Evolutionary conservation across 1,140 invertebrate species (phyloP), one percentile per base, ranked within the genome.

Genomic region (Zeugodacus cucurbitae): DNA sequence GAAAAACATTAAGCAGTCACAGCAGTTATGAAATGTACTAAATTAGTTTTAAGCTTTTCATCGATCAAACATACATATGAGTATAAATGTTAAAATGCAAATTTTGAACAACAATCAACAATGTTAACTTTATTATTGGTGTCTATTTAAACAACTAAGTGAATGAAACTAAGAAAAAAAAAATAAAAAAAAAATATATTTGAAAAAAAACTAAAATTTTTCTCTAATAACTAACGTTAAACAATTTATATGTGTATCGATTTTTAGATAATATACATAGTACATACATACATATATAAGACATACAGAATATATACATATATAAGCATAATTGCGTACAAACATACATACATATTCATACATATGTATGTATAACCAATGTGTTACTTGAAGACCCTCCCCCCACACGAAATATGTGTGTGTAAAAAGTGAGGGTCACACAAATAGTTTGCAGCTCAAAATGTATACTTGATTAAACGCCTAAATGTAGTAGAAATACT

Each of bases 51-150:
- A 86, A 86, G 57, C 26, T 58, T 34, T 58, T 58, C 37, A 86
- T 7, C 22, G 20, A 86, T 86, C 57, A 59, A n/a, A n/a, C n/a
- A n/a, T n/a, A 34, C 48, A 86, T 86, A 58, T 34, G 57, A 57
- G 26, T 86, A 34, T 86, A 59, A 58, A 59, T 86, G 32, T 86
- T 57, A 48, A 86, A 64, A 88, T 88, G 41, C n/a, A 54, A 86
- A 62, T 26, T 58, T 86, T 82, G 8, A 88, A 82, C 14, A 85
- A 88, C 57, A 88, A 88, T 88, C 78, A 58, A 88, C 62, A 85
- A 88, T 54, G 64, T 59, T 59, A 64, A 88, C 74, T 85, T 86
- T 67, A 88, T 67, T 88, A 88, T 88, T 44, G 88, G 85, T 88
- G 88, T 88, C 88, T 88, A 88, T 88, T 88, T 85, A 82, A 82